These are phyloP conservation scores for Cecidostiba fungosa DNA, from an alignment of 2,888 invertebrate species.

Conservation along the genomic window DNA sequence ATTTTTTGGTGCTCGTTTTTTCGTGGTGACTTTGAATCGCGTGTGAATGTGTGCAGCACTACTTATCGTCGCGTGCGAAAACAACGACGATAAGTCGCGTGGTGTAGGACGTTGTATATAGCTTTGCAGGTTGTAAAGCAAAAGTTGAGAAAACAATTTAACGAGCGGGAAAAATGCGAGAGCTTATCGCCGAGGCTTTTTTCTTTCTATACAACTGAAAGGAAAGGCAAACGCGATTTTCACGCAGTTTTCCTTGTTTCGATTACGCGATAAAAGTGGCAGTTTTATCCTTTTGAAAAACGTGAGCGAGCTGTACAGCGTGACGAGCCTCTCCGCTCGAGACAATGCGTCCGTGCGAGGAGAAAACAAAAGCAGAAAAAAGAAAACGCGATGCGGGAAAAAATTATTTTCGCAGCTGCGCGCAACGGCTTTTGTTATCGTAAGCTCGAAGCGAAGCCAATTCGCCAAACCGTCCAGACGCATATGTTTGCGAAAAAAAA, in stretches of 20 bases:
- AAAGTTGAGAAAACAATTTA: slow-evolving; percentile 3
- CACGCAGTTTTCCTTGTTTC: slow-evolving; percentile 21
- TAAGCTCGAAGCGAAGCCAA: neutral
- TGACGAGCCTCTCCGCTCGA: neutral
- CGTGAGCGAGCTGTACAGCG: neutral
- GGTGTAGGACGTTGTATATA: neutral
- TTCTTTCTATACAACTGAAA: neutral
- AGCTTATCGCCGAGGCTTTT: neutral
- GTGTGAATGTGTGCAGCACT: neutral
- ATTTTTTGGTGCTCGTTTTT: slow-evolving; percentile 24
- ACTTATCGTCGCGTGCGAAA: slow-evolving; percentile 26
- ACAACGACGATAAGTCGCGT: slow-evolving; percentile 21
- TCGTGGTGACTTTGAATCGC: slow-evolving; percentile 9
- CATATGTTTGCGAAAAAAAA: neutral
- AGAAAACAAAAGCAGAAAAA: slow-evolving; percentile 20
- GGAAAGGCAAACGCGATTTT: neutral
- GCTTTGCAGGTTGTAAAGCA: neutral
- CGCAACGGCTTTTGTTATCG: slow-evolving; percentile 15
- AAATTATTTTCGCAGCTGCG: slow-evolving; percentile 28
- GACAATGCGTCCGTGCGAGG: slow-evolving; percentile 1
- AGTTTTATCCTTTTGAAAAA: neutral
- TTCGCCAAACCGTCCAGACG: neutral
- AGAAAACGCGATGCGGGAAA: slow-evolving; percentile 11
- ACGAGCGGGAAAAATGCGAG: neutral
- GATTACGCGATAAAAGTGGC: neutral